Conservation (phyloP, 2,888 invertebrate species). For the Tenthredo distinguenda region DNA sequence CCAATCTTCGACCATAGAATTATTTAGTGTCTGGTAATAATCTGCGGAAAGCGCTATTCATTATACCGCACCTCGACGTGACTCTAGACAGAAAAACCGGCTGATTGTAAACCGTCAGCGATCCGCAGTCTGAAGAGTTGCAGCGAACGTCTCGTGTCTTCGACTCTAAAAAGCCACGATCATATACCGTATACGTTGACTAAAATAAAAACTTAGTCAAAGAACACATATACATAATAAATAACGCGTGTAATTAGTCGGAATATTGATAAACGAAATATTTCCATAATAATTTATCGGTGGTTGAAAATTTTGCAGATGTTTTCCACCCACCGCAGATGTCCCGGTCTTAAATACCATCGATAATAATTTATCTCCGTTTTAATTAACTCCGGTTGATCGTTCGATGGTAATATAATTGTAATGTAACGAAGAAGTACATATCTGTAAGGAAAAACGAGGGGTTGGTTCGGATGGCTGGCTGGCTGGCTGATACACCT, state of each 20-base stretch:
- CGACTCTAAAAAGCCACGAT: not conserved
- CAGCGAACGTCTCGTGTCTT: not conserved
- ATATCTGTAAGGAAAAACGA: not conserved
- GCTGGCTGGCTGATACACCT: not conserved
- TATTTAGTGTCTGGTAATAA: constrained; percentile 13
- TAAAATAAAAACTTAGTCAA: no score
- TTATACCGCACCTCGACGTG: not conserved
- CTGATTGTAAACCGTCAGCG: constrained; percentile 26
- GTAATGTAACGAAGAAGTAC: constrained; percentile 24
- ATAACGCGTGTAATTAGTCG: not conserved
- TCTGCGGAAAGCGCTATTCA: constrained; percentile 22
- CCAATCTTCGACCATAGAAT: constrained; percentile 10
- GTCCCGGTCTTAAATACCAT: not conserved
- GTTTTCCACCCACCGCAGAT: constrained; percentile 33
- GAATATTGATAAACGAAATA: not conserved
- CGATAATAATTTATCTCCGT: constrained; percentile 34
- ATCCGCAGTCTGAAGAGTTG: not conserved
- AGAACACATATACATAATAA: no score
- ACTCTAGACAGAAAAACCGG: constrained; percentile 10
- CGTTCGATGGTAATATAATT: constrained; percentile 38
- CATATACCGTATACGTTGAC: not conserved
- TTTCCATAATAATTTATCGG: not conserved
- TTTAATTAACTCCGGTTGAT: constrained; percentile 32
- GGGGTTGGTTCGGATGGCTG: not conserved
- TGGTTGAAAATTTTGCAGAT: constrained; percentile 12